phyloP scores from a whole-genome alignment of 2,797 vertebrate species.

The Cryptoprocta ferox region DNA sequence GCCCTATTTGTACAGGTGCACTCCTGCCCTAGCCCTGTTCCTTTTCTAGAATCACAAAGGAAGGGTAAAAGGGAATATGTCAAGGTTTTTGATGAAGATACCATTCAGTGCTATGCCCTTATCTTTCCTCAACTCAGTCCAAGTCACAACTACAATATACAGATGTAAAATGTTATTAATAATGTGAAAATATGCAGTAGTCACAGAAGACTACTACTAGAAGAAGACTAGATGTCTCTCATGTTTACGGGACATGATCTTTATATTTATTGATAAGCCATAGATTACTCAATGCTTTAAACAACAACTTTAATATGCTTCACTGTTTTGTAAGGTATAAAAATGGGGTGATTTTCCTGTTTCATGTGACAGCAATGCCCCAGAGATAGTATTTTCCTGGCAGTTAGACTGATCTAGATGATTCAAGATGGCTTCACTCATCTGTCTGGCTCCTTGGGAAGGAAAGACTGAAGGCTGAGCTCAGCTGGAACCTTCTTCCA shows the following conservation, averaged over 20 bases:
- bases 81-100: not conserved
- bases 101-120: not conserved
- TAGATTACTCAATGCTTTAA: not conserved
- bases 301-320: not conserved
- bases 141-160: not conserved
- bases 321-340: not conserved
- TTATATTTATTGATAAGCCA: not conserved
- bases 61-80: not conserved
- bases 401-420: not conserved
- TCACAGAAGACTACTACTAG: not conserved
- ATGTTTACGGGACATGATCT: too few species aligned
- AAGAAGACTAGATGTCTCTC: not conserved
- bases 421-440: not conserved
- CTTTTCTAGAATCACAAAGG: conserved; percentile 3
- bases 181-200: not conserved
- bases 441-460: not conserved
- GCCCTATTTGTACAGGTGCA: not conserved
- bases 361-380: rapidly evolving
- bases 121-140: not conserved
- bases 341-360: not conserved
- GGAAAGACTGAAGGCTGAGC: not conserved
- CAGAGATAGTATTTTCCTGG: not conserved
- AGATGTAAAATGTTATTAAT: not conserved
- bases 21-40: not conserved
- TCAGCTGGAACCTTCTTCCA: not conserved